These are phyloP conservation scores for Eretmodus cyanostictus DNA, from an alignment of 2,113 vertebrate species.

Conservation along the genomic window DNA sequence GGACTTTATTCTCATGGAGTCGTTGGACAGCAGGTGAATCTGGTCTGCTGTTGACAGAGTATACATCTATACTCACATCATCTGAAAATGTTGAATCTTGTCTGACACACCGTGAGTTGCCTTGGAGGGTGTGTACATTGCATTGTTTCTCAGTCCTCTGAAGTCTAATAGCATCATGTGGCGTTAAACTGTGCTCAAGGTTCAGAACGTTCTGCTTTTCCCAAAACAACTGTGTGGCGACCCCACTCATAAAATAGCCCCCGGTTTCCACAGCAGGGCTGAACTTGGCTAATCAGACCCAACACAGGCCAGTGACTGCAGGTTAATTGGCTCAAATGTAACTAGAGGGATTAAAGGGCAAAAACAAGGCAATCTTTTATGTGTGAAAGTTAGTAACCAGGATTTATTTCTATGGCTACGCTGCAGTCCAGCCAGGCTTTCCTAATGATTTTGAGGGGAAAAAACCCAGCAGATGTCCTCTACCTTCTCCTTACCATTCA, in stretches of 20 bases:
- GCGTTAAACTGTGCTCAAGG: neutral
- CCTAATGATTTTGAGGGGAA: neutral
- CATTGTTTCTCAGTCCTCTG: neutral
- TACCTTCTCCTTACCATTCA: neutral
- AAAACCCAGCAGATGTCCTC: neutral
- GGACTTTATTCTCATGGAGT: neutral
- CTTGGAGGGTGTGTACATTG: neutral
- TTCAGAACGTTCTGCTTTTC: constrained; percentile 9
- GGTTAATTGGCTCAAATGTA: neutral
- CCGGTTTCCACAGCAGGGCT: neutral
- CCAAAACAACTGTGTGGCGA: neutral
- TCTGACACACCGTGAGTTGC: neutral
- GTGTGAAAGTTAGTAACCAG: neutral
- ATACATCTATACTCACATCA: neutral
- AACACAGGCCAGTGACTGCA: neutral
- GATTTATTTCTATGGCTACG: constrained; percentile 12
- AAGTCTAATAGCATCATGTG: constrained; percentile 7
- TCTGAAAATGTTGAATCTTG: neutral
- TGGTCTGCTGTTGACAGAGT: neutral
- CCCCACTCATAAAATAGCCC: neutral
- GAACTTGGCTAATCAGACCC: neutral
- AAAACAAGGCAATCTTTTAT: neutral
- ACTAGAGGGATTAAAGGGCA: neutral
- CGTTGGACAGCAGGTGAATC: neutral
- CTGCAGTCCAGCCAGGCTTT: neutral